Base-by-base conservation (phyloP, 2,888 invertebrate species). In the Cheilosia variabilis region DNA sequence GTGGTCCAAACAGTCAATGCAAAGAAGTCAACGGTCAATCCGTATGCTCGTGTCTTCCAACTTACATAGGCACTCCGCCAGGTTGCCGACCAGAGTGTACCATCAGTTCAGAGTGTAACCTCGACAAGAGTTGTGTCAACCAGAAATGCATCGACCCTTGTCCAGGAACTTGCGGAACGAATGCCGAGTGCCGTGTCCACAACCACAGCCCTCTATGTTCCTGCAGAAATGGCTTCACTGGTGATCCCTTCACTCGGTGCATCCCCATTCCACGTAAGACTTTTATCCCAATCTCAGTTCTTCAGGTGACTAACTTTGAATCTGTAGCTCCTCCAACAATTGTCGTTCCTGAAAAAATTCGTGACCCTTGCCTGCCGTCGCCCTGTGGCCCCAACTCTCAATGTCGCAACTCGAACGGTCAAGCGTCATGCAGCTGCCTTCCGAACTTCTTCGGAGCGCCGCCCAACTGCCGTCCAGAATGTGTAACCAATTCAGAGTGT, bases 1-100 rank as follows among this genome's bases (percentile, higher is more conserved):
- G 96, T 89, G 96, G 96, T 2, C 95, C 96, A n/a, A 96, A 96
- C 89, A 96, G 96, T 89, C 96, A 96, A 91, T 96, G 96, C 89
- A 94, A 94, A 88, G 93, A 94, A 78, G 90, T 94, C 0, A 96
- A 96, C 88, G 94, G 94, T 47, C 93, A 95, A 93, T 94, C 95
- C 6, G 94, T 95, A 0, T 96, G 96, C 89, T 93, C 94, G 71
- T 96, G 96, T 89, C 93, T 94, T 45, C 93, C 94, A 60, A 94
- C 94, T 41, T 95, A 94, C 89, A 93, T 94, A 52, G 96, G 96
- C 60, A 94, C 94, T 92, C 95, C 96, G 4, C 96, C 96, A 1
- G 94, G 95, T 15, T 97, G 96, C 90, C 93, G 94, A 83, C 95
- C 95, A 0, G 95, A 95, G 91, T 95, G 95, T 89, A 93, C 94